These are phyloP conservation scores for Rallus crepitans DNA, from an alignment of 2,797 vertebrate genomes.

Conservation along the genomic window DNA sequence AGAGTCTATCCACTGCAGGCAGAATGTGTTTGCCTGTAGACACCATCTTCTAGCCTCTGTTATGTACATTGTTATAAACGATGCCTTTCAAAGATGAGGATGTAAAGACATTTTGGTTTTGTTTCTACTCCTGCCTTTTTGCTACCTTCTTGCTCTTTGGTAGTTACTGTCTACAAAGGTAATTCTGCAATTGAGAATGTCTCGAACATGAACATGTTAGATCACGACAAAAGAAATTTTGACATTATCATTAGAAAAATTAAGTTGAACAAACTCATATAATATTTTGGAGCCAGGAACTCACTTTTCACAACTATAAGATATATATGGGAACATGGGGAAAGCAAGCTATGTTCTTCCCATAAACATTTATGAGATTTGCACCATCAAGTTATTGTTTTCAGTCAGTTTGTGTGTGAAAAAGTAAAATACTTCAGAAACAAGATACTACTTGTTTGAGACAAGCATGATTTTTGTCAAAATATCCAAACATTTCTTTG, in stretches of 20 bases:
- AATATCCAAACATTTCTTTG: background rate
- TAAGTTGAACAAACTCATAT: background rate
- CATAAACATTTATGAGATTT: background rate
- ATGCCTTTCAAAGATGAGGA: background rate
- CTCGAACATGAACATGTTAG: background rate
- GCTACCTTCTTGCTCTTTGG: background rate
- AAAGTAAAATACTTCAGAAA: background rate
- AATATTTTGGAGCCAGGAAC: background rate
- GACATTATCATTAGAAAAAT: background rate
- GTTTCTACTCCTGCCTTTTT: background rate
- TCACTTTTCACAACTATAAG: background rate
- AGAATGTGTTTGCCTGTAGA: background rate
- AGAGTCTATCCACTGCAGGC: background rate
- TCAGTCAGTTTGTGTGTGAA: background rate
- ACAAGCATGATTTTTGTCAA: background rate
- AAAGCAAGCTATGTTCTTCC: background rate
- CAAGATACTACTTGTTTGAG: background rate
- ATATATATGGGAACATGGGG: background rate
- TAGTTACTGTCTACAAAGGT: background rate
- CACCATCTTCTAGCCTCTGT: background rate
- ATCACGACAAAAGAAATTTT: background rate
- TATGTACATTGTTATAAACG: background rate
- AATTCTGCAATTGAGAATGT: background rate
- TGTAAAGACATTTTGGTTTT: background rate
- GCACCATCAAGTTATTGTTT: background rate